Percentiles rank a stretch among this genome's conserved stretches.
Evolutionary conservation across 2,888 invertebrate species (phyloP).

Genomic region (Quadroppia sp.): DNA sequence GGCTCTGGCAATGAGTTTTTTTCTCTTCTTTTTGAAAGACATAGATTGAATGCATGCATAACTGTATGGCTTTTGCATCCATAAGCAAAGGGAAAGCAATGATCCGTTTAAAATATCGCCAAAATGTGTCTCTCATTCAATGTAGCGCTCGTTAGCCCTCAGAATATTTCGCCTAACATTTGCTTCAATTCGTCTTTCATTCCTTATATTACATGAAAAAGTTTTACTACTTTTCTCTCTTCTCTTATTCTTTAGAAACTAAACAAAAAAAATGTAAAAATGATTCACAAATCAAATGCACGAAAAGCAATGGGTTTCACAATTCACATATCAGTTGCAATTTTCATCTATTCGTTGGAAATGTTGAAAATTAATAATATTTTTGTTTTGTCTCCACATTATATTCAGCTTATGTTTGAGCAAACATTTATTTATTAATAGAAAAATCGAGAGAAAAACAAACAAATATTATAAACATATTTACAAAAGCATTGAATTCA

Average conservation of each 20-base stretch:
- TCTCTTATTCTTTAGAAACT: constrained; percentile 1
- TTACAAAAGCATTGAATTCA: background rate
- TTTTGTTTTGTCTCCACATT: background rate
- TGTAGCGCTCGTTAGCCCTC: constrained; percentile 5
- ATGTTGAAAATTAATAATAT: background rate
- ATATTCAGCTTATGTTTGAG: background rate
- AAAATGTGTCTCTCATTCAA: constrained; percentile 31
- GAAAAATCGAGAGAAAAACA: background rate
- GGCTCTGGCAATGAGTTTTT: background rate
- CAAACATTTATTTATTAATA: background rate
- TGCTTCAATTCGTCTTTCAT: background rate
- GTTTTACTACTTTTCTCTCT: background rate
- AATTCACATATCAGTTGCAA: constrained; percentile 7
- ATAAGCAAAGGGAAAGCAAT: constrained; percentile 27
- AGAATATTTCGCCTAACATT: constrained; percentile 17
- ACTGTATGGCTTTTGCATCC: constrained; percentile 4
- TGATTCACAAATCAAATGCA: constrained; percentile 21
- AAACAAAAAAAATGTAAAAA: constrained; percentile 33
- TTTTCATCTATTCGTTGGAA: background rate
- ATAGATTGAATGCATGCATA: constrained; percentile 27
- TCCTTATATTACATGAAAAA: constrained; percentile 7
- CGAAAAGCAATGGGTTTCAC: background rate
- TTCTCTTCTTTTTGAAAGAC: background rate
- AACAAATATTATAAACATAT: background rate
- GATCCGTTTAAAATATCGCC: constrained; percentile 33